Evolutionary conservation across 2,797 vertebrate species (phyloP).

Genomic region (Australoheros facetus): DNA sequence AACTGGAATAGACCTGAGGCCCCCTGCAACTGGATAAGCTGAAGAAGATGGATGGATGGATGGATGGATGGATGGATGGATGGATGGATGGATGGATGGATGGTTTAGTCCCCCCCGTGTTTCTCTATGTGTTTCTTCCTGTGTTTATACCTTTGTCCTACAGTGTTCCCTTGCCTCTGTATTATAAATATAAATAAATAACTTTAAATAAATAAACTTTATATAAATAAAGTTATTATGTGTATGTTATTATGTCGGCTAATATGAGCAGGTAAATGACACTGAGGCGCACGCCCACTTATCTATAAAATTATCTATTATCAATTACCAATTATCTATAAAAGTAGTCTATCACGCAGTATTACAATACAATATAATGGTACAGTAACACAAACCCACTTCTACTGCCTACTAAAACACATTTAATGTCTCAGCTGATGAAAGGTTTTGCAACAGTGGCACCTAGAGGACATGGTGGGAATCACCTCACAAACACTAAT

Average conservation of each 20-base stretch:
- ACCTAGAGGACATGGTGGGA: conserved; percentile 37
- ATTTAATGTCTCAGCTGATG: not conserved
- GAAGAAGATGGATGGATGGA: not conserved
- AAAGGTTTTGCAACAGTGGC: conserved; percentile 39
- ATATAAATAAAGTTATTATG: not conserved
- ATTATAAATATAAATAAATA: not conserved
- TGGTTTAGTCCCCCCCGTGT: no score
- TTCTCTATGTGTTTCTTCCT: no score
- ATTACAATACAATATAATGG: not conserved
- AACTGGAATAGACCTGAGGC: no score
- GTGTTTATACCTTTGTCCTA: no score
- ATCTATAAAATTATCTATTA: no score
- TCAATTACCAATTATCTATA: not conserved
- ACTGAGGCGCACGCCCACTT: not conserved
- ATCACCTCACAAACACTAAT: conserved; percentile 10
- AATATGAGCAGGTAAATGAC: not conserved
- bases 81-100: not conserved
- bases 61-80: no score
- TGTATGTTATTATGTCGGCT: not conserved
- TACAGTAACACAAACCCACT: conserved; percentile 5
- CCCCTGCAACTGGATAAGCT: no score
- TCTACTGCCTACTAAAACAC: not conserved
- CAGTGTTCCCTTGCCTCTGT: no score
- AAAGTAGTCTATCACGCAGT: accelerated
- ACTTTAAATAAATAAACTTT: no score